phyloP scores from a whole-genome alignment of 2,797 vertebrate species.

The Dallia pectoralis region DNA sequence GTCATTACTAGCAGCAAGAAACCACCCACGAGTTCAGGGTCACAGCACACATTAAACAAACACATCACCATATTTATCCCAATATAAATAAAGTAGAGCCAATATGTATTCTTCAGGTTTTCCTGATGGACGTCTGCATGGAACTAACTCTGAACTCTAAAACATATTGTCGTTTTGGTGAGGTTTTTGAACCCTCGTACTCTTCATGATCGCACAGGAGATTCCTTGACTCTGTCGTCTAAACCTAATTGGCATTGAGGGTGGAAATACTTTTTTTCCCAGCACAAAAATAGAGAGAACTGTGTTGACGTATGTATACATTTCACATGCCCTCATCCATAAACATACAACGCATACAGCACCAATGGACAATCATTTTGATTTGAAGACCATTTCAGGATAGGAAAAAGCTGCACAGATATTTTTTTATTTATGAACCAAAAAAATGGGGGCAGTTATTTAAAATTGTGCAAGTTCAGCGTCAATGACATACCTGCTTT shows the following conservation, averaged over 20 bases:
- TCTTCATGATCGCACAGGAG: not conserved
- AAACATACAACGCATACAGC: no score
- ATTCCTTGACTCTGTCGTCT: not conserved
- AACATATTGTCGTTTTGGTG: not conserved
- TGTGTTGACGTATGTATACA: no score
- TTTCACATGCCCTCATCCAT: no score
- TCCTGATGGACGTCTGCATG: not conserved
- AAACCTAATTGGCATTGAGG: not conserved
- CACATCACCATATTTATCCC: not conserved
- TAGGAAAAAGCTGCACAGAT: no score
- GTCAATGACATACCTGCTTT: no score
- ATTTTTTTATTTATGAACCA: not conserved
- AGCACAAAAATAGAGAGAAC: not conserved
- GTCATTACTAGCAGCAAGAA: conserved; percentile 23
- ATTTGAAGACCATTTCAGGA: no score
- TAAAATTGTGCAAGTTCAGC: no score
- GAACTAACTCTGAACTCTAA: not conserved
- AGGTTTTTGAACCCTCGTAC: not conserved
- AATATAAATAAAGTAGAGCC: no score
- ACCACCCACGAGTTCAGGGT: not conserved
- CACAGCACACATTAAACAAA: not conserved
- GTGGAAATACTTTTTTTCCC: not conserved
- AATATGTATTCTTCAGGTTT: not conserved
- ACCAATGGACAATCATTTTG: no score
- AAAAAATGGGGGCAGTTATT: not conserved